Evolutionary conservation across 2,797 vertebrate species (phyloP).

Genomic region (Thamnophis elegans): DNA sequence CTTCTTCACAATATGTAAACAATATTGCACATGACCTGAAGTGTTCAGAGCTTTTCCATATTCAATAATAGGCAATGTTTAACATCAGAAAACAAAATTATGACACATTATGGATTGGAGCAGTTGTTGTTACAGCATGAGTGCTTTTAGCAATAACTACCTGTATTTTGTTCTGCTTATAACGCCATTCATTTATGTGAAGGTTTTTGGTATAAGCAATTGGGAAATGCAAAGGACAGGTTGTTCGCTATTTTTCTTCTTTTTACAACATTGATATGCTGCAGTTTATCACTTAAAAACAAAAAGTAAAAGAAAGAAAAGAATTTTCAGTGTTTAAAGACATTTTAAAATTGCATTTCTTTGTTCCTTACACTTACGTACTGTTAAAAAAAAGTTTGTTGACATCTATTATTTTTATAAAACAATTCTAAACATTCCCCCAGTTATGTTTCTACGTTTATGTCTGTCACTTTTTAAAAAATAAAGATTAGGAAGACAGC

Average conservation of each 20-base stretch:
- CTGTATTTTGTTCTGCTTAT: background rate
- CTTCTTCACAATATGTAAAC: background rate
- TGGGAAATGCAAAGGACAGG: background rate
- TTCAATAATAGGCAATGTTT: background rate
- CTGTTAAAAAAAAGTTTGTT: background rate
- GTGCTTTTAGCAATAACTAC: background rate
- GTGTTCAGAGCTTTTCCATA: background rate
- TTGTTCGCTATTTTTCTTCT: background rate
- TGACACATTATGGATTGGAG: background rate
- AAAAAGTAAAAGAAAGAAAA: background rate
- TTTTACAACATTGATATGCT: background rate
- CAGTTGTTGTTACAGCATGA: background rate
- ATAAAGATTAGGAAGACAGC: background rate
- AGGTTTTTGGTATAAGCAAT: background rate
- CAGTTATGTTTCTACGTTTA: background rate
- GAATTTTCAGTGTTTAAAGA: background rate
- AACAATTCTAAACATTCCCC: background rate
- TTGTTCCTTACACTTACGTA: background rate
- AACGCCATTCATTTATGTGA: background rate
- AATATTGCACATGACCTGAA: background rate
- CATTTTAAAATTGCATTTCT: background rate
- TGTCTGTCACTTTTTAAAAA: background rate
- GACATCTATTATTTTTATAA: background rate
- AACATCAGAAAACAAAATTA: background rate
- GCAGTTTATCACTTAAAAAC: background rate